These are phyloP conservation scores for Diloba caeruleocephala DNA, from an alignment of 2,888 invertebrate genomes.

Conservation along the genomic window DNA sequence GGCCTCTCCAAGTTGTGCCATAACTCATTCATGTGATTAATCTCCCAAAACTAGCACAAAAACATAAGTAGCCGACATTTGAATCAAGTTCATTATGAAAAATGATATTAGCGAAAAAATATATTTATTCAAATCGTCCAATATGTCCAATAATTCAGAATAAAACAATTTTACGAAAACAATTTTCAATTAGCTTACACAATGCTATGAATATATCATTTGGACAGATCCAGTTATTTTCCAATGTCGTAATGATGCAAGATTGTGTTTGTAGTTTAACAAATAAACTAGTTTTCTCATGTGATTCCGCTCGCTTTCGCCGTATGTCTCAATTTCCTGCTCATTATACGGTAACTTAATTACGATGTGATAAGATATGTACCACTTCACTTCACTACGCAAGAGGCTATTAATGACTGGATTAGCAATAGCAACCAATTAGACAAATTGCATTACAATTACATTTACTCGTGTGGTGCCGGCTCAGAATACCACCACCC, in stretches of 20 bases:
- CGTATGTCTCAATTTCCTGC: conserved; percentile 1
- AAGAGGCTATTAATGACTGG: background rate
- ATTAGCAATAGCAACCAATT: no score
- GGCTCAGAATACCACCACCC: no score
- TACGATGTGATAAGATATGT: no score
- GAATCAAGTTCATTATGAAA: conserved; percentile 1
- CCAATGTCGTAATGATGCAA: background rate
- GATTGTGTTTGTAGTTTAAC: background rate
- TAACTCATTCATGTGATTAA: background rate
- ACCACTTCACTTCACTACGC: background rate
- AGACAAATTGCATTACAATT: no score
- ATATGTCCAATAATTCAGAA: background rate
- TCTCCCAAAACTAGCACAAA: background rate
- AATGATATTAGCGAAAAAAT: background rate
- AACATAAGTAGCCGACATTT: background rate
- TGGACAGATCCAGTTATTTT: background rate
- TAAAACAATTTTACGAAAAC: background rate
- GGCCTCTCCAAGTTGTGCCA: no score
- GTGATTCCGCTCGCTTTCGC: background rate
- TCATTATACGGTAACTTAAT: background rate
- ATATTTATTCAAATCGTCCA: background rate
- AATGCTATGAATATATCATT: conserved; percentile 3
- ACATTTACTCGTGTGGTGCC: no score
- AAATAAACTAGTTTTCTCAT: background rate
- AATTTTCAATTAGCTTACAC: conserved; percentile 1